These are phyloP conservation scores for Physella acuta DNA, from an alignment of 1,140 invertebrate genomes.

Conservation along the genomic window DNA sequence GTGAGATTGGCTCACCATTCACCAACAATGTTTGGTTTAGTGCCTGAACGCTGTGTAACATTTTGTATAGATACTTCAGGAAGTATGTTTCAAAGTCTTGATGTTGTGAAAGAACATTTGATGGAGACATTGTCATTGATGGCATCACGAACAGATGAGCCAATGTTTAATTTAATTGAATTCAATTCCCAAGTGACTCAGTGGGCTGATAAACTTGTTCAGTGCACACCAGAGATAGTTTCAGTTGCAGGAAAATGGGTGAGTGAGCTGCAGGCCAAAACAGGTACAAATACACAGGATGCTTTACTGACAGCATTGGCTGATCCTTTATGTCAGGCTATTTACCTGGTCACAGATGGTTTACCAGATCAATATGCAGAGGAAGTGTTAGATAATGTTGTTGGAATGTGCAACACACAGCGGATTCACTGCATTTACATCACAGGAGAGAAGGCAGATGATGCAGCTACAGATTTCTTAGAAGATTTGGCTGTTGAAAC, in stretches of 20 bases:
- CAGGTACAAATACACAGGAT: slow-evolving; percentile 58
- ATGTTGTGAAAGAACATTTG: slow-evolving; percentile 57
- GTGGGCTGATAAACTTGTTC: slow-evolving; percentile 59
- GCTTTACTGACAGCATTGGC: slow-evolving; percentile 55
- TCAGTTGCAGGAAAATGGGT: slow-evolving; percentile 56
- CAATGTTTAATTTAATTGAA: slow-evolving; percentile 57
- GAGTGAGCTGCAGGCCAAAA: slow-evolving; percentile 51
- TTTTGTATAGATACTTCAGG: slow-evolving; percentile 60
- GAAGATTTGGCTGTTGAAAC: slow-evolving; percentile 58
- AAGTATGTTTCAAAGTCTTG: slow-evolving; percentile 56
- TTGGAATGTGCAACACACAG: slow-evolving; percentile 35
- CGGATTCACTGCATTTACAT: slow-evolving; percentile 58
- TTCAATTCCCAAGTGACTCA: slow-evolving; percentile 58
- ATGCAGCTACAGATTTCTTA: slow-evolving; percentile 52
- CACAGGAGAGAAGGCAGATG: slow-evolving; percentile 45
- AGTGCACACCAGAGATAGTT: slow-evolving; percentile 57
- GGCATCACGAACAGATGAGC: slow-evolving; percentile 36
- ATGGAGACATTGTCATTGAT: slow-evolving; percentile 51
- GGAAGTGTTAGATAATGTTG: slow-evolving; percentile 54
- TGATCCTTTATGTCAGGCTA: slow-evolving; percentile 51
- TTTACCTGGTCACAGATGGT: slow-evolving; percentile 59
- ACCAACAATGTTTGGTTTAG: slow-evolving; percentile 51
- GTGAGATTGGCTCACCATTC: no score
- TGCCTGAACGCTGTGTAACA: slow-evolving; percentile 54
- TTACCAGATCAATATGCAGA: slow-evolving; percentile 57